Evolutionary conservation across 2,888 invertebrate species (phyloP).

Genomic region (Caenorhabditis sulstoni): DNA sequence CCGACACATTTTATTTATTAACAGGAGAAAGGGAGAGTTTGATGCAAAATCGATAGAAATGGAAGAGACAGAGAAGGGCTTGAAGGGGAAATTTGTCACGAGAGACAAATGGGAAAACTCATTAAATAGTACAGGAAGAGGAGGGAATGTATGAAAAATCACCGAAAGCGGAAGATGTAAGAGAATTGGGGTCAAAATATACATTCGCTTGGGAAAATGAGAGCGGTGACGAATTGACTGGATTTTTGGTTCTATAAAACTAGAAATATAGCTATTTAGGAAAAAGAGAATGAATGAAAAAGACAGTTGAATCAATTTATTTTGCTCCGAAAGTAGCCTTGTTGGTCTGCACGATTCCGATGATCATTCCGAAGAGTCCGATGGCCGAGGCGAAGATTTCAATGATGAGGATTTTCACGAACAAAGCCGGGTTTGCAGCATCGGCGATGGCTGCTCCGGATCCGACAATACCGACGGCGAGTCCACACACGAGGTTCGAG

Average conservation of each 20-base stretch:
- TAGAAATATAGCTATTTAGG: constrained; percentile 31
- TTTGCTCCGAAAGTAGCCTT: constrained; percentile 72
- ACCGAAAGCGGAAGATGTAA: constrained; percentile 27
- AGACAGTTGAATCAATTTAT: constrained; percentile 30
- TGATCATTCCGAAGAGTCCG: constrained; percentile 97
- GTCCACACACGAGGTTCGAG: constrained; percentile 95
- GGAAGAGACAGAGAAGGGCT: constrained; percentile 6
- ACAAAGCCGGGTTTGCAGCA: constrained; percentile 95
- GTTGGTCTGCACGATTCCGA: constrained; percentile 86
- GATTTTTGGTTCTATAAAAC: constrained; percentile 37
- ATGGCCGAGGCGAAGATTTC: constrained; percentile 99
- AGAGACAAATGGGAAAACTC: constrained; percentile 48
- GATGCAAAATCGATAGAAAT: constrained; percentile 17
- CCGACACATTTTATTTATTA: constrained; percentile 38
- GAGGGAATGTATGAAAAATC: constrained; percentile 43
- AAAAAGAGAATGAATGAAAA: not conserved
- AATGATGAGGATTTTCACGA: constrained; percentile 97
- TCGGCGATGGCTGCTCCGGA: constrained; percentile 98
- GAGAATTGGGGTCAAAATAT: constrained; percentile 23
- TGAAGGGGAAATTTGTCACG: constrained; percentile 36
- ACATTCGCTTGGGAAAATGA: constrained; percentile 38
- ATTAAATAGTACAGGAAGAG: constrained; percentile 43
- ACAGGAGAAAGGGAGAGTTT: constrained; percentile 15
- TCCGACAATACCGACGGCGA: constrained; percentile 95
- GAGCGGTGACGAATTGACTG: constrained; percentile 21